phyloP scores from a whole-genome alignment of 2,888 invertebrate genomes.

The Caenorhabditis japonica region DNA sequence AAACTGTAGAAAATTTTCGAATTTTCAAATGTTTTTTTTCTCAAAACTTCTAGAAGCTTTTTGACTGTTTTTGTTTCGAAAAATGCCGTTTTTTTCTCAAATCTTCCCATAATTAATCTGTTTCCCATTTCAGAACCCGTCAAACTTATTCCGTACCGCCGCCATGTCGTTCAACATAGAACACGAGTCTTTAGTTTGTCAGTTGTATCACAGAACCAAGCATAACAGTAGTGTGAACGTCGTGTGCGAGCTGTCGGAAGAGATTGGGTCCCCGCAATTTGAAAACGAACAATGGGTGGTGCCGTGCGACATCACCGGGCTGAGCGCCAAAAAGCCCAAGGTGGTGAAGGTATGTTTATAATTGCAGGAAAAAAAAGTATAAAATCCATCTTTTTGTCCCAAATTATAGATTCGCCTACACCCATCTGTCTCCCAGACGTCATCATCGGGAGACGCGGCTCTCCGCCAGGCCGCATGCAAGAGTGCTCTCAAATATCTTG shows the following conservation, averaged over 20 bases:
- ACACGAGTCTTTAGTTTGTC: slow-evolving; percentile 45
- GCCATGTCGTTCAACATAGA: slow-evolving; percentile 57
- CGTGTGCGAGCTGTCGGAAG: slow-evolving; percentile 47
- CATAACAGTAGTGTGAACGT: slow-evolving; percentile 50
- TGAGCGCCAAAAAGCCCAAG: slow-evolving; percentile 48
- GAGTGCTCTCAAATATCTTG: slow-evolving; percentile 48
- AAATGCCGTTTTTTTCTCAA: background rate
- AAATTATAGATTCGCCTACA: slow-evolving; percentile 33
- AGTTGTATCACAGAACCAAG: slow-evolving; percentile 45
- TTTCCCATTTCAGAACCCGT: slow-evolving; percentile 44
- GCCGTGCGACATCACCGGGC: slow-evolving; percentile 43
- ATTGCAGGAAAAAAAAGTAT: background rate
- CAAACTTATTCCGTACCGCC: slow-evolving; percentile 42
- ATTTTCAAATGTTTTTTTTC: no score
- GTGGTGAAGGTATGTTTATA: slow-evolving; percentile 22
- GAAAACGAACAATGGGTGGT: slow-evolving; percentile 49
- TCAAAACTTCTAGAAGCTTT: background rate
- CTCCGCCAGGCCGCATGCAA: slow-evolving; percentile 40
- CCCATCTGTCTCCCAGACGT: slow-evolving; percentile 42
- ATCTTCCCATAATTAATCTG: no score
- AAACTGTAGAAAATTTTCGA: background rate
- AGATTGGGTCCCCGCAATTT: slow-evolving; percentile 44
- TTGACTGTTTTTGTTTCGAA: background rate
- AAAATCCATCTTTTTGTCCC: background rate
- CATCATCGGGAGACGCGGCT: slow-evolving; percentile 29